A percentile compares a stretch with the other conserved stretches of the same genome.
Evolutionary conservation across 1,140 invertebrate genomes (phyloP).

Genomic region (Delia radicum): DNA sequence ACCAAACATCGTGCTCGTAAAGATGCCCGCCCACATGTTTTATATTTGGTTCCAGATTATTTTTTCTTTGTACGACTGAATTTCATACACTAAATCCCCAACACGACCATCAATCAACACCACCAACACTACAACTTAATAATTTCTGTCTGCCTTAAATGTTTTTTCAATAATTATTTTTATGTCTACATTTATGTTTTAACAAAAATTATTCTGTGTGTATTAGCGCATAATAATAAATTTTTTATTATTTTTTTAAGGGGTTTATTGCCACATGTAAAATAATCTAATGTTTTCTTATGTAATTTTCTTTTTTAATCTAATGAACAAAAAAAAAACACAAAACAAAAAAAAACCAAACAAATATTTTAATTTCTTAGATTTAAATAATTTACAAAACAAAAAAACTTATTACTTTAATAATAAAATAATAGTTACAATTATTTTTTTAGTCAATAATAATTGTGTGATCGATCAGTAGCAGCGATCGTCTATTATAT

Average conservation of each 20-base stretch:
- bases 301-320: conserved; percentile 28
- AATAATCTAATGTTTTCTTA: conserved; percentile 32
- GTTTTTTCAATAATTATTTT: too few relatives aligned
- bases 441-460: background rate
- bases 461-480: background rate
- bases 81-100: conserved; percentile 15
- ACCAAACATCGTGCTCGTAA: background rate
- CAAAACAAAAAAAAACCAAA: conserved; percentile 7
- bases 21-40: conserved; percentile 29
- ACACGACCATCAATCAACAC: conserved; percentile 4
- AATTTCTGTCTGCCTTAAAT: conserved; percentile 19
- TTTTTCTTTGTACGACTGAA: conserved; percentile 27
- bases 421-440: conserved; percentile 20
- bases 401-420: background rate
- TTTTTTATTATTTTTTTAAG: conserved; percentile 28
- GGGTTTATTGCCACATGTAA: conserved; percentile 31
- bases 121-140: conserved; percentile 8
- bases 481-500: background rate
- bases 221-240: conserved; percentile 16
- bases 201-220: conserved; percentile 22
- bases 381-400: background rate
- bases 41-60: conserved; percentile 31
- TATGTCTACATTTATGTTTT: conserved; percentile 25
- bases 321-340: conserved; percentile 21
- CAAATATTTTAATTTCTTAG: background rate